Conservation (phyloP, 2,888 invertebrate genomes). For the Ectemnius lituratus region DNA sequence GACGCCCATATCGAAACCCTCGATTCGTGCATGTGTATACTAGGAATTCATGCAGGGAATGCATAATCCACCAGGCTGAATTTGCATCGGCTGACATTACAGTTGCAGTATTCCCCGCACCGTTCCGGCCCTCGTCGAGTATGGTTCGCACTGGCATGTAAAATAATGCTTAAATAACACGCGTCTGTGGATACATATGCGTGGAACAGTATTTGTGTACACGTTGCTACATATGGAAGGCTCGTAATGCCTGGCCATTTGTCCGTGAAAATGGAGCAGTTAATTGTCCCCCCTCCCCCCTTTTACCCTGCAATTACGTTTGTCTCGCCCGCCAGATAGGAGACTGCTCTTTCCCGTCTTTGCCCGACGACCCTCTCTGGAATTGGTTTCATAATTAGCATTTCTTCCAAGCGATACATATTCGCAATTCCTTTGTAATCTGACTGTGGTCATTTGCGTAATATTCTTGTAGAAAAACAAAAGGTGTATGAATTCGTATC, state of each 20-base stretch:
- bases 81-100: conserved; percentile 46
- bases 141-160: conserved; percentile 18
- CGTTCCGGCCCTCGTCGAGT: background rate
- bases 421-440: too few species aligned
- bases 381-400: conserved; percentile 54
- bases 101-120: background rate
- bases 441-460: too few species aligned
- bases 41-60: conserved; percentile 55
- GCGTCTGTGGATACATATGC: conserved; percentile 3
- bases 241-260: conserved; percentile 49
- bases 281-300: conserved; percentile 53
- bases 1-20: background rate
- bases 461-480: too few species aligned
- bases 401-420: conserved; percentile 31
- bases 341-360: conserved; percentile 32
- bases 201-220: background rate
- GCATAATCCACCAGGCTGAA: conserved; percentile 48
- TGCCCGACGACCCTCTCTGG: conserved; percentile 25
- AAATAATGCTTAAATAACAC: conserved; percentile 56
- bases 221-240: background rate
- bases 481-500: too few species aligned
- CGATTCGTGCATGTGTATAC: conserved; percentile 2
- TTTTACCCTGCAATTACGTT: conserved; percentile 58
- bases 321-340: conserved; percentile 43
- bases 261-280: conserved; percentile 56